A percentile compares a stretch with the other conserved stretches of the same genome.
These are phyloP conservation scores for Drosophila koepferae DNA, from an alignment of 2,888 invertebrate genomes.

Conservation along the genomic window DNA sequence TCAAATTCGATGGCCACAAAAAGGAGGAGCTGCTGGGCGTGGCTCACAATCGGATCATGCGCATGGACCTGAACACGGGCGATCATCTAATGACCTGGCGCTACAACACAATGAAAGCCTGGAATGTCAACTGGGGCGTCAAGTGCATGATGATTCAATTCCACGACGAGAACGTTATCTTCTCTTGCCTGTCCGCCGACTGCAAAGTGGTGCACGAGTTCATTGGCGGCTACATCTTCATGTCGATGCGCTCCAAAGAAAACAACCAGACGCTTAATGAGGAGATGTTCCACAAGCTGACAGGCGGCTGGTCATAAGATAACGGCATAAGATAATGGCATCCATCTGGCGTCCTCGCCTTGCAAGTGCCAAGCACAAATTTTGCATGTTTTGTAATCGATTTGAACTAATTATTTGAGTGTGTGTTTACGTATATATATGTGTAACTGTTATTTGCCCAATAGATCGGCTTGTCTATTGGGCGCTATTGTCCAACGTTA, in stretches of 20 bases:
- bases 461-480: slow-evolving; percentile 16
- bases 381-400: slow-evolving; percentile 61
- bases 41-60: slow-evolving; percentile 97
- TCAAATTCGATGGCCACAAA: slow-evolving; percentile 94
- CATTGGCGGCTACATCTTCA: slow-evolving; percentile 99
- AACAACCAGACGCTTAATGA: slow-evolving; percentile 98
- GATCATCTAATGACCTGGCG: slow-evolving; percentile 98
- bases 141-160: slow-evolving; percentile 99
- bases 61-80: slow-evolving; percentile 96
- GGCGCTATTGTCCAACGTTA: slow-evolving; percentile 38
- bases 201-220: slow-evolving; percentile 99
- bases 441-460: slow-evolving; percentile 63
- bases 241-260: slow-evolving; percentile 98
- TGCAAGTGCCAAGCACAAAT: slow-evolving; percentile 76
- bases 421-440: slow-evolving; percentile 33
- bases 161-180: slow-evolving; percentile 97
- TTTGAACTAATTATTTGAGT: slow-evolving; percentile 29
- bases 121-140: slow-evolving; percentile 99
- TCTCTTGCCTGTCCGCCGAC: slow-evolving; percentile 97
- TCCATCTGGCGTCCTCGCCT: slow-evolving; percentile 15
- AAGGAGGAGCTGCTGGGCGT: slow-evolving; percentile 97
- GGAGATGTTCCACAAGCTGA: slow-evolving; percentile 98
- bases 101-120: slow-evolving; percentile 98
- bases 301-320: slow-evolving; percentile 93
- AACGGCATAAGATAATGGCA: neutral